Evolutionary conservation across 2,113 vertebrate genomes (phyloP).

Genomic region (Melospiza melodia): DNA sequence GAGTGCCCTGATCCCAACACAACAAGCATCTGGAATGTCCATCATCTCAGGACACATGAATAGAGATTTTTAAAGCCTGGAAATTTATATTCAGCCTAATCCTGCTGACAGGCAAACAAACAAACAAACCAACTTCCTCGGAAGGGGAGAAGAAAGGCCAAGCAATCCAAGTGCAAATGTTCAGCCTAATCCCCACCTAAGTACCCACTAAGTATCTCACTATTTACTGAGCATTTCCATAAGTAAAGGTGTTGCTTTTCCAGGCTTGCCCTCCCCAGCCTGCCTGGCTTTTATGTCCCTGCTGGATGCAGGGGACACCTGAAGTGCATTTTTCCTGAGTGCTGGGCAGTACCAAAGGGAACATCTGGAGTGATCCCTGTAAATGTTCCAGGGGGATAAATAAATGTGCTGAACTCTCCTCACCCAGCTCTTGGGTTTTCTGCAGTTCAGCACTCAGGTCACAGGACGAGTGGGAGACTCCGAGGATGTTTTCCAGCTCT

Average conservation of each 20-base stretch:
- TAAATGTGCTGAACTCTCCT: constrained; percentile 25
- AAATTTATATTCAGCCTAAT: constrained; percentile 34
- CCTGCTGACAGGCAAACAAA: constrained; percentile 52
- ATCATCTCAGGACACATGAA: constrained; percentile 19
- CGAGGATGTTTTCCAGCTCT: constrained; percentile 80
- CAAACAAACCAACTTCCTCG: constrained; percentile 62
- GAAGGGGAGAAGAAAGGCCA: constrained; percentile 19
- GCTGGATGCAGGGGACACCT: neutral
- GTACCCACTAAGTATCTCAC: constrained; percentile 48
- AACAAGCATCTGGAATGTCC: neutral
- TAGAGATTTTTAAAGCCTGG: constrained; percentile 39
- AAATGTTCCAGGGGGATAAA: neutral
- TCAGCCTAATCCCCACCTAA: constrained; percentile 51
- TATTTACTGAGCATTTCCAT: constrained; percentile 51
- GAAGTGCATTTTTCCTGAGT: neutral
- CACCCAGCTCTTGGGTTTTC: constrained; percentile 78
- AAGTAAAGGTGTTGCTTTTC: constrained; percentile 47
- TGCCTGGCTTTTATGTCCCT: neutral
- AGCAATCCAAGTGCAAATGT: constrained; percentile 13
- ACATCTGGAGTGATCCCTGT: neutral
- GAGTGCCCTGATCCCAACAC: constrained; percentile 8
- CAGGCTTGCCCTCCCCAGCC: neutral
- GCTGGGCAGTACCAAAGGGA: neutral
- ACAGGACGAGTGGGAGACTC: neutral
- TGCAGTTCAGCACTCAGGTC: constrained; percentile 72